A percentile compares a stretch with the other conserved stretches of the same genome.
These are phyloP conservation scores for Varanus komodoensis DNA, from an alignment of 2,113 vertebrate species.

Conservation along the genomic window DNA sequence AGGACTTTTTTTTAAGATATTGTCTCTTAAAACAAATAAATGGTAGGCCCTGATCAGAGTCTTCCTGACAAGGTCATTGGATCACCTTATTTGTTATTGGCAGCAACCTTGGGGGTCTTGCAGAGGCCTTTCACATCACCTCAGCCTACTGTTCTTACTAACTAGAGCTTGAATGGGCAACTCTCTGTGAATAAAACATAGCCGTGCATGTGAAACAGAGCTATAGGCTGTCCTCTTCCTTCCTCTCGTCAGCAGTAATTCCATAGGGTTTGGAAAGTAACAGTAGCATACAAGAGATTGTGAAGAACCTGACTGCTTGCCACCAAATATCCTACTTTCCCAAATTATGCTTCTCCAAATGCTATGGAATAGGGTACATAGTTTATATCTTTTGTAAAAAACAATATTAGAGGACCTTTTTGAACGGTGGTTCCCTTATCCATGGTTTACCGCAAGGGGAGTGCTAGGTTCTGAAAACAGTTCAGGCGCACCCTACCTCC, in stretches of 20 bases:
- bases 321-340: background rate
- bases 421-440: conserved; percentile 12
- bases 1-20: background rate
- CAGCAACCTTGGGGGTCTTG: no score
- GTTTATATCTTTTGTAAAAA: background rate
- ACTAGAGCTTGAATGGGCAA: background rate
- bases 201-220: no score
- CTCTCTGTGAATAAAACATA: no score
- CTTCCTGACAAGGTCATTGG: no score
- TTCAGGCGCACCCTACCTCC: no score
- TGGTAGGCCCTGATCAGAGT: no score
- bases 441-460: background rate
- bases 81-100: background rate
- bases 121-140: background rate
- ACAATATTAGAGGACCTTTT: background rate
- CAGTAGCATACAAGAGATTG: background rate
- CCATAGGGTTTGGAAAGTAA: background rate
- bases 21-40: background rate
- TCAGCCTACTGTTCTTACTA: background rate
- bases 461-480: no score
- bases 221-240: no score
- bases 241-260: background rate
- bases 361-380: background rate
- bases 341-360: background rate
- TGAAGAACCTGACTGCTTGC: background rate